phyloP scores from a whole-genome alignment of 2,888 invertebrate genomes.

The Sarcophaga variegata region DNA sequence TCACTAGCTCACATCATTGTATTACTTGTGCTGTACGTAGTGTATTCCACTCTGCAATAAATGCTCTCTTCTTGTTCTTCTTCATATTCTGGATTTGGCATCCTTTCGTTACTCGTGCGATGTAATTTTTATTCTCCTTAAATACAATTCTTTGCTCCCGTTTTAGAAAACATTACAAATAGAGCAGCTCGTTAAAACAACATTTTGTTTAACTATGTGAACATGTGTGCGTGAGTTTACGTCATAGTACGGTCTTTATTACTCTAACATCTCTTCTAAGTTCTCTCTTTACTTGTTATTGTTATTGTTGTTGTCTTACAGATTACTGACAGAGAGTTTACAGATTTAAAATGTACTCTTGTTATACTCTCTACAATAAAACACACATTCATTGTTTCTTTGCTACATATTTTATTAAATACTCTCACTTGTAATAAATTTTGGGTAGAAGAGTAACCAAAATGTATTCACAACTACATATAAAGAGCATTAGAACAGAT shows the following conservation, averaged over 20 bases:
- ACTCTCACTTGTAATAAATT: too few relatives aligned
- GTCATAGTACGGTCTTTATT: slow-evolving; percentile 20
- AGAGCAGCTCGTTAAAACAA: slow-evolving; percentile 46
- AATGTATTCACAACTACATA: too few relatives aligned
- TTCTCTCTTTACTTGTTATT: slow-evolving; percentile 2
- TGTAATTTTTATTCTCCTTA: slow-evolving; percentile 55
- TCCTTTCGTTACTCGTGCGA: slow-evolving; percentile 57
- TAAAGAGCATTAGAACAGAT: too few relatives aligned
- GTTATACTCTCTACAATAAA: too few relatives aligned
- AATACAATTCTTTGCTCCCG: neutral
- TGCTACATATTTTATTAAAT: too few relatives aligned
- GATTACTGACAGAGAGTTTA: too few relatives aligned
- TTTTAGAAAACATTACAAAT: slow-evolving; percentile 24
- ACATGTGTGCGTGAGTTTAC: neutral
- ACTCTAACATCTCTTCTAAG: slow-evolving; percentile 42
- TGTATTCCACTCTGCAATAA: slow-evolving; percentile 12
- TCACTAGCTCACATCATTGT: neutral
- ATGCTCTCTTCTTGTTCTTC: slow-evolving; percentile 36
- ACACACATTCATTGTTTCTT: too few relatives aligned
- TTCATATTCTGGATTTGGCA: slow-evolving; percentile 28
- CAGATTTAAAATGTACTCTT: too few relatives aligned
- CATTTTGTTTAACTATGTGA: slow-evolving; percentile 24
- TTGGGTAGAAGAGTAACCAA: too few relatives aligned
- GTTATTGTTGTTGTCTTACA: neutral
- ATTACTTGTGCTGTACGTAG: slow-evolving; percentile 29